Base-by-base conservation (phyloP, 1,140 invertebrate genomes). In the Tetramorium parvispinum region DNA sequence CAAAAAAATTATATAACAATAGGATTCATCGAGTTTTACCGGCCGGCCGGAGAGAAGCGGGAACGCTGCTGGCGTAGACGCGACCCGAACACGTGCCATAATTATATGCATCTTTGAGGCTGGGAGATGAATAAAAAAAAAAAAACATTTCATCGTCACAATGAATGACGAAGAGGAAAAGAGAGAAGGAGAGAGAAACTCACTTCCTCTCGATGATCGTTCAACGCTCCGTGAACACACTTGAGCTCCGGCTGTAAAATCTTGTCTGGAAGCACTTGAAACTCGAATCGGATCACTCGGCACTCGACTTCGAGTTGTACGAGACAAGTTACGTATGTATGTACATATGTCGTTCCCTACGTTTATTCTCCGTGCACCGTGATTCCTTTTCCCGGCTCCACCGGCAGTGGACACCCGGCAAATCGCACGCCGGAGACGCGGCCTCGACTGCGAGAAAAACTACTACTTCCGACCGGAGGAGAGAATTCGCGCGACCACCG, bases 401-500 rank as follows among this genome's bases (percentile, higher is more conserved):
- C 57, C 49, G 86, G 53, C 68, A 24, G 21, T 24, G 68, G 68
- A 57, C 77, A 76, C 24, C 11, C 21, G 32, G 32, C 32, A 32
- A 55, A n/a, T n/a, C 59, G 51, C 77, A 32, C 32, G 32, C 49
- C 63, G 8, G 1, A 21, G 37, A 1, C 13, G 21, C 8, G 10
- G 21, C 24, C 83, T 75, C 70, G 73, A 10, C 43, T 70, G 87
- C 81, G 37, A n/a, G 32, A 46, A 37, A 75, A 79, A 43, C 68
- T 49, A 43, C 68, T 49, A 40, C 75, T 55, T 65, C 40, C 77
- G 32, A 59, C 40, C 63, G 87, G 65, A 57, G 32, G 32, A 32
- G 87, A 81, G 77, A 43, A 65, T 81, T 87, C 57, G 85, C 75
- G 87, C 43, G 7, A 11, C 0, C 8, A 1, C 85, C 75, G 85